Evolutionary conservation across 2,113 vertebrate species (phyloP).

Genomic region (Coracopsis vasa): DNA sequence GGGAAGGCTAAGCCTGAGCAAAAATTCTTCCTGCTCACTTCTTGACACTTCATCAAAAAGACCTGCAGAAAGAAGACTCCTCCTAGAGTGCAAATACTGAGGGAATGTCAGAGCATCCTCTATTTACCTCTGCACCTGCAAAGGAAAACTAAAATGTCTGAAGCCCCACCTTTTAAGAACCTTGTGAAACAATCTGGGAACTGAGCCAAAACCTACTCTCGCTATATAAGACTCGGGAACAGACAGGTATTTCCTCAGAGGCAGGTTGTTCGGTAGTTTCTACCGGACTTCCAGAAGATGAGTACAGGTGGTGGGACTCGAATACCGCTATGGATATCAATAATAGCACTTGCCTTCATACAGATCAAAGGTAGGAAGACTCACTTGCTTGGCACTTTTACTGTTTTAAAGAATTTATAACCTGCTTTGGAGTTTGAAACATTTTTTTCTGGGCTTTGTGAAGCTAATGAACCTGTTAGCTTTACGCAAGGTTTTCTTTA

Average conservation of each 20-base stretch:
- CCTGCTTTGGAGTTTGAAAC: not conserved
- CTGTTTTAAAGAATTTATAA: conserved; percentile 13
- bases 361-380: conserved; percentile 67
- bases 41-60: not conserved
- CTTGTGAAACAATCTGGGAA: conserved; percentile 65
- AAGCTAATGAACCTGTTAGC: not conserved
- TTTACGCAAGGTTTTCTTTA: not conserved
- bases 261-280: conserved; percentile 21
- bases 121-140: conserved; percentile 66
- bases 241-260: conserved; percentile 53
- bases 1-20: not conserved
- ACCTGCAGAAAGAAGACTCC: conserved; percentile 36
- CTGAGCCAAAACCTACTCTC: conserved; percentile 59
- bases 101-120: conserved; percentile 53
- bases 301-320: conserved; percentile 25
- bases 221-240: conserved; percentile 70
- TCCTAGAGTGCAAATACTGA: conserved; percentile 63
- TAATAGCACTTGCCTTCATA: conserved; percentile 41
- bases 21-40: conserved; percentile 11
- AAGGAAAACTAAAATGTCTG: conserved; percentile 51
- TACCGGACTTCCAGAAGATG: conserved; percentile 63
- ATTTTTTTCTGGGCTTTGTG: not conserved
- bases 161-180: conserved; percentile 56
- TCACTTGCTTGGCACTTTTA: not conserved
- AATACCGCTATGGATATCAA: conserved; percentile 71